phyloP scores from a whole-genome alignment of 23 tunicate genomes.

The Trididemnum miniatum region DNA sequence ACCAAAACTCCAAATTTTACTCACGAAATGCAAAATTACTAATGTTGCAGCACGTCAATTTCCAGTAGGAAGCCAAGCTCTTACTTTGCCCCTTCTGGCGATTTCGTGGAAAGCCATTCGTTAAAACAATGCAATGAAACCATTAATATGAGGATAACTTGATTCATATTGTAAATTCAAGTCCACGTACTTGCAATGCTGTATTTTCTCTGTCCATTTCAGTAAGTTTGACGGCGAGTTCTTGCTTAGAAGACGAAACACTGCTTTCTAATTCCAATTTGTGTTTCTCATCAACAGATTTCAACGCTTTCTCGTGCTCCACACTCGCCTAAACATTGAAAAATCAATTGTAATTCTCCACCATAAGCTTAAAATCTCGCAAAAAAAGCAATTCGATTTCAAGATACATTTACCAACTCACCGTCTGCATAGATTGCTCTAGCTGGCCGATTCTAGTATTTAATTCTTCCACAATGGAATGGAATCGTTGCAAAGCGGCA shows the following conservation, averaged over 20 bases:
- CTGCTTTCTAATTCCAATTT: background rate
- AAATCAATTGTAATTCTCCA: background rate
- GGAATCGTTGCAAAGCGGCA: background rate
- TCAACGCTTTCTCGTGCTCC: background rate
- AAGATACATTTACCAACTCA: background rate
- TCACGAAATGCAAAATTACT: no score
- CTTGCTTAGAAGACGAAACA: constrained; percentile 3
- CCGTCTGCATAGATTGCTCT: no score
- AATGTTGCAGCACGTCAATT: no score
- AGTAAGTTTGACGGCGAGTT: constrained; percentile 14
- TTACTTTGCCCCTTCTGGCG: no score
- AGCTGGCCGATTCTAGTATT: background rate
- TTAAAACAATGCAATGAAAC: no score
- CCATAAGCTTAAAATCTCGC: background rate
- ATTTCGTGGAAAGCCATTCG: no score
- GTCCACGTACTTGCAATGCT: constrained; percentile 11
- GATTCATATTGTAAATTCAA: no score
- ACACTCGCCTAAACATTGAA: constrained; percentile 20
- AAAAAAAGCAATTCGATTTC: background rate
- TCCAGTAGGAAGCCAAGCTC: no score
- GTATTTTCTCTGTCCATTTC: background rate
- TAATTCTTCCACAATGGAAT: background rate
- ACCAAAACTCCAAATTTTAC: no score
- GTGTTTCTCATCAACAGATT: background rate
- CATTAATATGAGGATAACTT: no score